These are phyloP conservation scores for Andrena chrysosceles DNA, from an alignment of 2,888 invertebrate genomes.

Conservation along the genomic window DNA sequence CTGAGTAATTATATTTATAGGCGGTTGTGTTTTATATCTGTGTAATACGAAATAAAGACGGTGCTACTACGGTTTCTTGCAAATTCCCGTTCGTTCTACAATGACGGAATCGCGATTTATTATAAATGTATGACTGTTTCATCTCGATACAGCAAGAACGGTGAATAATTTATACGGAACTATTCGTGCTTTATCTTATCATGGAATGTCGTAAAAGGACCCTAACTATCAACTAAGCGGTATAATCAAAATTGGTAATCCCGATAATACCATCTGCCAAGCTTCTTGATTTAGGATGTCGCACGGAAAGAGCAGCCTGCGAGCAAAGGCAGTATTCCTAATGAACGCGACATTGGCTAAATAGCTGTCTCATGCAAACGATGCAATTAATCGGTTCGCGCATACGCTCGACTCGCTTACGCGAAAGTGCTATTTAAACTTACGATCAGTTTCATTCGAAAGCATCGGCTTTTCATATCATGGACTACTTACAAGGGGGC, in stretches of 20 bases:
- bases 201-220: too few relatives aligned
- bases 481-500: too few relatives aligned
- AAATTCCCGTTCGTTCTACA: background rate
- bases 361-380: too few relatives aligned
- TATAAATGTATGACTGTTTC: background rate
- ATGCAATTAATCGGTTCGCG: too few relatives aligned
- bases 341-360: background rate
- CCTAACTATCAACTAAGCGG: background rate
- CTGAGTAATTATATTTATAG: background rate
- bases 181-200: slow-evolving; percentile 46
- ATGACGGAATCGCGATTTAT: background rate
- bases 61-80: background rate
- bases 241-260: background rate
- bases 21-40: background rate
- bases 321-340: background rate
- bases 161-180: background rate
- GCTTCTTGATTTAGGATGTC: background rate
- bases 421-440: too few relatives aligned
- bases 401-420: too few relatives aligned
- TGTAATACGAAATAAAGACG: background rate
- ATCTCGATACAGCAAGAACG: background rate
- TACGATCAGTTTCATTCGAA: too few relatives aligned
- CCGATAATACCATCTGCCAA: background rate
- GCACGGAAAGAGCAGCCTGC: background rate
- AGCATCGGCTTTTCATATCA: too few relatives aligned